phyloP scores from a whole-genome alignment of 1,140 invertebrate species.

The Meloidogyne hapla region DNA sequence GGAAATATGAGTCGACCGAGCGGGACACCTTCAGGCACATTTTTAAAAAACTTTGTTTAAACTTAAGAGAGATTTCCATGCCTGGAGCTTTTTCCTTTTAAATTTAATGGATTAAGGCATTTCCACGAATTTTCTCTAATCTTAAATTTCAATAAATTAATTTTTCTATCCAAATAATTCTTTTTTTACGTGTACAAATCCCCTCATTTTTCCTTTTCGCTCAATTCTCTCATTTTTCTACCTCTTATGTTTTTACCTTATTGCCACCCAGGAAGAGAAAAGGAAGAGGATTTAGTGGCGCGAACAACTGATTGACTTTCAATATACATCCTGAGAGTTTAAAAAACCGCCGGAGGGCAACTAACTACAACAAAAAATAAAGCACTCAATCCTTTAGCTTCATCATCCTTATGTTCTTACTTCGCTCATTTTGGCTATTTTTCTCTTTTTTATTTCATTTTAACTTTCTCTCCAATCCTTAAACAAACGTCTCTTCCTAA shows the following conservation, averaged over 20 bases:
- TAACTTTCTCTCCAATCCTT: background rate
- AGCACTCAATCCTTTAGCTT: background rate
- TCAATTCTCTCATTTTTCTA: background rate
- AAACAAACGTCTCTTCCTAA: slow-evolving; percentile 1
- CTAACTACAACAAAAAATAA: background rate
- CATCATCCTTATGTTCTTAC: background rate
- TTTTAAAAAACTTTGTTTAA: too few relatives aligned
- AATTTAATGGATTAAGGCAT: too few relatives aligned
- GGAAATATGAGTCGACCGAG: background rate
- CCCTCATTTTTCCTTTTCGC: background rate
- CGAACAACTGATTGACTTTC: background rate
- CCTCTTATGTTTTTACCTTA: background rate
- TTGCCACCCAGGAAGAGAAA: background rate
- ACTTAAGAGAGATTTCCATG: too few relatives aligned
- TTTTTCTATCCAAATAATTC: too few relatives aligned
- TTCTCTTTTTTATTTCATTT: background rate
- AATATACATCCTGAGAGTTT: background rate
- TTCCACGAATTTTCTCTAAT: too few relatives aligned
- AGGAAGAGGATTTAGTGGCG: slow-evolving; percentile 7
- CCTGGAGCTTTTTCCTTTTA: too few relatives aligned
- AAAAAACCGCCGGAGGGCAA: slow-evolving; percentile 1
- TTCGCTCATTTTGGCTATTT: background rate
- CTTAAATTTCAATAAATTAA: too few relatives aligned
- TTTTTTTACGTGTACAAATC: background rate
- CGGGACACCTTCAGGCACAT: background rate